Evolutionary conservation across 2,113 vertebrate species (phyloP).

Genomic region (Corydoras sp.): DNA sequence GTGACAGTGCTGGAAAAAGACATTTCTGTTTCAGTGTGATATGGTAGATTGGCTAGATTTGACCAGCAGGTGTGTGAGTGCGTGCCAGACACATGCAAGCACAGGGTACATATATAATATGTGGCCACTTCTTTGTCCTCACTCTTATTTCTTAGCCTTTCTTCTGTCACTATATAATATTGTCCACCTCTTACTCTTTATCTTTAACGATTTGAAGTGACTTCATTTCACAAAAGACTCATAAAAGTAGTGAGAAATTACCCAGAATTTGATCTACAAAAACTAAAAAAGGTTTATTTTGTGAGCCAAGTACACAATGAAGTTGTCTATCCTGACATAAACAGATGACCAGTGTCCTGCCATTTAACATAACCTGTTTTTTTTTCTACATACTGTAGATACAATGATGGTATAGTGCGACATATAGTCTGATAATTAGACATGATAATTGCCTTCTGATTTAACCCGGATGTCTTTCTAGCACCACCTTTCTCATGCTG

Average conservation of each 20-base stretch:
- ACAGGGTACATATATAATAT: background rate
- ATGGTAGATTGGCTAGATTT: slow-evolving; percentile 11
- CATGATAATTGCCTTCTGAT: background rate
- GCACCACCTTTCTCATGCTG: background rate
- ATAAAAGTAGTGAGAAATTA: too few species aligned
- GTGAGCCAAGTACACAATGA: too few species aligned
- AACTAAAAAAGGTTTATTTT: too few species aligned
- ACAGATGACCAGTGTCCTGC: too few species aligned
- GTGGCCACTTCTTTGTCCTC: background rate
- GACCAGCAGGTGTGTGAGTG: slow-evolving; percentile 27
- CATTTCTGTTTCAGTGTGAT: slow-evolving; percentile 16
- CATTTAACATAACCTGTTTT: too few species aligned
- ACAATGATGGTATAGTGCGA: too few species aligned
- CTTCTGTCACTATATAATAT: background rate
- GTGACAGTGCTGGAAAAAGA: slow-evolving; percentile 8
- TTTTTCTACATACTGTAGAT: too few species aligned
- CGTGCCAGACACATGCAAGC: slow-evolving; percentile 3
- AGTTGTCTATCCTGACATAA: too few species aligned
- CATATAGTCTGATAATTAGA: too few species aligned
- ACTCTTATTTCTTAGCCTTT: background rate
- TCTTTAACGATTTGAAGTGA: background rate
- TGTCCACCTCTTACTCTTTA: background rate
- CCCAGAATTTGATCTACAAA: too few species aligned
- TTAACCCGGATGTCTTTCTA: background rate
- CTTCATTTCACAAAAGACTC: too few species aligned